Evolutionary conservation across 2,888 invertebrate genomes (phyloP), one percentile per base, ranked within the genome.

Genomic region (Acleris sparsana): DNA sequence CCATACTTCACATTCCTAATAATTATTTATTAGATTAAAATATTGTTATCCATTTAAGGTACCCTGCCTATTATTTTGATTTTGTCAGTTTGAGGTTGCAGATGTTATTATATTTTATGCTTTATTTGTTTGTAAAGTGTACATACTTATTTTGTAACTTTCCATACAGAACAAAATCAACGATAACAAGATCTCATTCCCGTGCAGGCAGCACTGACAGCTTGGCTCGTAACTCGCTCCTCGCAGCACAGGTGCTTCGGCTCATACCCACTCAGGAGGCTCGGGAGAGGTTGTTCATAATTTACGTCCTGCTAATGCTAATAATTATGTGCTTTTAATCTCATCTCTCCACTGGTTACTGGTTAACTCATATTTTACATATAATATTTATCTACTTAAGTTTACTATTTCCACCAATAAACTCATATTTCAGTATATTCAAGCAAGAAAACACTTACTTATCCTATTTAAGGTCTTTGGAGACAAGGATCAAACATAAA

Each of bases 231-330:
- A 95, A 96, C 79, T 95, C 96, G 33, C 85, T 97, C 72, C 93
- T 97, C 78, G 96, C 96, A 51, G 96, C 96, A 69, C 96, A 96
- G 86, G 96, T 96, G 67, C 87, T 97, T 68, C 95, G 97, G 85
- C 94, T 97, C 69, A 97, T 97, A 80, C 97, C 97, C 22, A 96
- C 96, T 2, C 95, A 95, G 73, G 96, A 96, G 84, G 97, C 96
- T 33, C 92, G 97, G 75, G 96, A 96, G 88, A 95, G 96, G 95
- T 95, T 76, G 74, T 69, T 49, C 49, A 11, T 63, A 63, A 39
- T 65, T 69, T 59, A 9, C 67, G 46, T 52, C 49, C 20, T 51
- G 22, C 44, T 49, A 49, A 7, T 56, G 52, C 29, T 43, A 6
- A 7, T 48, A 43, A 60, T 51, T 39, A 57, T 67, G 46, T 46